A percentile compares a stretch with the other conserved stretches of the same genome.
Conservation (phyloP, 2,113 vertebrate genomes). For the Brachirus orientalis region DNA sequence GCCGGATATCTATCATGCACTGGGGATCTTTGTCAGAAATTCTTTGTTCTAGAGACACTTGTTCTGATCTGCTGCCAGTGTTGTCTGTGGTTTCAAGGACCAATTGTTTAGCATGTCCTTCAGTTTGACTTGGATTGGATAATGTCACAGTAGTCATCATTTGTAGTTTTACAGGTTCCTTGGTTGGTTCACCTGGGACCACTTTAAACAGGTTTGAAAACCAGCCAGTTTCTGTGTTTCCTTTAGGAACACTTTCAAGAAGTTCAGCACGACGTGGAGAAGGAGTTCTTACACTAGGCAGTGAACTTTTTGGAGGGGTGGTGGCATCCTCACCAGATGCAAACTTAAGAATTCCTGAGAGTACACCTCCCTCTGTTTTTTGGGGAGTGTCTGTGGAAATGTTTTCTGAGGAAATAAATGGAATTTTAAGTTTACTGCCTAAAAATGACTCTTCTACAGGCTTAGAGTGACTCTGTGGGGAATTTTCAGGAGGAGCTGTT, state of each 20-base stretch:
- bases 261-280: conserved; percentile 65
- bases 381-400: conserved; percentile 42
- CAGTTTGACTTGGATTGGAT: conserved; percentile 51
- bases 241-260: conserved; percentile 78
- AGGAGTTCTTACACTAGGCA: conserved; percentile 50
- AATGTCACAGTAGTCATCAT: conserved; percentile 51
- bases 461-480: conserved; percentile 46
- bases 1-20: conserved; percentile 11
- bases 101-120: conserved; percentile 35
- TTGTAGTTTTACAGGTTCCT: conserved; percentile 51
- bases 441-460: conserved; percentile 79
- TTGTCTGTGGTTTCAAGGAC: conserved; percentile 30
- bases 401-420: conserved; percentile 84
- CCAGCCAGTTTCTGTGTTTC: conserved; percentile 81
- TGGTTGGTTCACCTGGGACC: conserved; percentile 66
- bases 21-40: conserved; percentile 20
- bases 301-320: conserved; percentile 32
- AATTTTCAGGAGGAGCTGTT: conserved; percentile 72
- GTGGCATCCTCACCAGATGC: conserved; percentile 71
- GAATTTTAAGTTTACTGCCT: conserved; percentile 83
- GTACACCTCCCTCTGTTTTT: conserved; percentile 74
- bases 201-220: conserved; percentile 85
- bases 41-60: conserved; percentile 29
- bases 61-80: conserved; percentile 6
- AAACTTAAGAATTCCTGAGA: conserved; percentile 81